A percentile compares a stretch with the other conserved stretches of the same genome.
Evolutionary conservation across 2,888 invertebrate genomes (phyloP).

Genomic region (Drosophila suboccidentalis): DNA sequence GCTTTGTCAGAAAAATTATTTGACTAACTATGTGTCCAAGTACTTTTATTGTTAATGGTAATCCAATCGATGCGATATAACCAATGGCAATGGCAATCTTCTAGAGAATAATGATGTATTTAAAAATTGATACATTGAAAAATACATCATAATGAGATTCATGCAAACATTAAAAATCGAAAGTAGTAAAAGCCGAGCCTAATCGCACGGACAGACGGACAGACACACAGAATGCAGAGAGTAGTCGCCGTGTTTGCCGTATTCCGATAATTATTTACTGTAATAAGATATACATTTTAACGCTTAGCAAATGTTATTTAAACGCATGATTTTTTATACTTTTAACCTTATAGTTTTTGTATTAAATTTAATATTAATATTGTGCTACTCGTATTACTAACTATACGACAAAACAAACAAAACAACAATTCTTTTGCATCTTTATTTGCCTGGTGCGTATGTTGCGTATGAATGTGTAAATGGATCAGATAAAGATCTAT

Average conservation of each 20-base stretch:
- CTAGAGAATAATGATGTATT: background rate
- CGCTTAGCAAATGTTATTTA: constrained; percentile 57
- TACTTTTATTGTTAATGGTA: constrained; percentile 4
- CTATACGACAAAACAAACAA: constrained; percentile 24
- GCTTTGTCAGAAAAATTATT: background rate
- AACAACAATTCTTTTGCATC: constrained; percentile 21
- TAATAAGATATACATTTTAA: constrained; percentile 46
- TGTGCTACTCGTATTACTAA: constrained; percentile 60
- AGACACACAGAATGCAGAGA: constrained; percentile 10
- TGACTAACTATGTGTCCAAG: background rate
- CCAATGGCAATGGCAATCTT: background rate
- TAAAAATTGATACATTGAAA: background rate
- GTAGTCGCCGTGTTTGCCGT: constrained; percentile 31
- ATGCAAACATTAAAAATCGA: background rate
- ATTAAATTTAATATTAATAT: constrained; percentile 49
- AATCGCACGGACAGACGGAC: background rate
- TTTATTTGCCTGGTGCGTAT: constrained; percentile 38
- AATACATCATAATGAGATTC: constrained; percentile 16
- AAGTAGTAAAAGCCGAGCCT: background rate
- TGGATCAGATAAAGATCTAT: constrained; percentile 7
- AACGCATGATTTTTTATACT: constrained; percentile 61
- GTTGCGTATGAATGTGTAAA: constrained; percentile 40
- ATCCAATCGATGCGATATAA: background rate
- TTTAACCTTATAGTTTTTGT: constrained; percentile 50
- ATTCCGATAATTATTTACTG: constrained; percentile 50